These are phyloP conservation scores for Heliconius hewitsoni DNA, from an alignment of 1,140 invertebrate species.

Conservation along the genomic window DNA sequence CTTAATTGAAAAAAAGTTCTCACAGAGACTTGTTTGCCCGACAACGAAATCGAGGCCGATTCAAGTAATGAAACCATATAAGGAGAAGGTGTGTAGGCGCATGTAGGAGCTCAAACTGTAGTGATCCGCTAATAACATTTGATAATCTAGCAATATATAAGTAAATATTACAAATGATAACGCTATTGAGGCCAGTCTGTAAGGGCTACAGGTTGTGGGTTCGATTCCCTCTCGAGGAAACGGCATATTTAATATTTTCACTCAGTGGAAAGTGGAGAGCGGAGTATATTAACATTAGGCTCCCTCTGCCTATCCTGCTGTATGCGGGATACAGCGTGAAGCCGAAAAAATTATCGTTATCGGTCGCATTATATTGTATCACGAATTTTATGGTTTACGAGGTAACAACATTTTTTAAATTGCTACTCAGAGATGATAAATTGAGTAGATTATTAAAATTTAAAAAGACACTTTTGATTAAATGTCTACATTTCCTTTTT, in stretches of 20 bases:
- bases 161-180: neutral
- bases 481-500: too few relatives aligned
- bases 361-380: too few relatives aligned
- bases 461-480: neutral
- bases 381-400: neutral
- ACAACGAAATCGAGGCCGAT: conserved; percentile 38
- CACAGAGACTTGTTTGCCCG: conserved; percentile 33
- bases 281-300: too few relatives aligned
- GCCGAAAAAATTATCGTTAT: too few relatives aligned
- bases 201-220: too few relatives aligned
- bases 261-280: too few relatives aligned
- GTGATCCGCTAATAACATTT: conserved; percentile 19
- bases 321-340: too few relatives aligned
- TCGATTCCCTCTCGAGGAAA: too few relatives aligned
- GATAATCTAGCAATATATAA: conserved; percentile 23
- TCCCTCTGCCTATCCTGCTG: too few relatives aligned
- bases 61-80: conserved; percentile 41
- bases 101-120: conserved; percentile 33
- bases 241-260: too few relatives aligned
- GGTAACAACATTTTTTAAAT: neutral
- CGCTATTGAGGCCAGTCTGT: too few relatives aligned
- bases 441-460: neutral
- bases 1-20: conserved; percentile 41
- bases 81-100: conserved; percentile 40
- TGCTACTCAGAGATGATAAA: neutral